Percentiles rank a stretch among this genome's conserved stretches.
Evolutionary conservation across 2,797 vertebrate species (phyloP).

Genomic region (Clarias platycephalus): DNA sequence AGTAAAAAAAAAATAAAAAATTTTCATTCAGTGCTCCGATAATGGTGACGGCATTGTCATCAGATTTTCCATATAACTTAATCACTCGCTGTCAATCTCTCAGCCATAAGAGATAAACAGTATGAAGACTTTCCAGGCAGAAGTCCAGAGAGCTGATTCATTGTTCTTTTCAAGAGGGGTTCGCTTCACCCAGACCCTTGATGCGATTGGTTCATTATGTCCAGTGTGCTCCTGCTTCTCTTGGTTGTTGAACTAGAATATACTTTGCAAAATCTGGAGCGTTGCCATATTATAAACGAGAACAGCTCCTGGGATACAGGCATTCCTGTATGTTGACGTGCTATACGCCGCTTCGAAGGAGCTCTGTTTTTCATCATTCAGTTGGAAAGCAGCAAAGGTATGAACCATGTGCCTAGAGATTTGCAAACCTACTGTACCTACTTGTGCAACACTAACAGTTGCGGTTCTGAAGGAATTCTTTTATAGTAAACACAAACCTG

Average conservation of each 20-base stretch:
- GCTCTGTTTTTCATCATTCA: neutral
- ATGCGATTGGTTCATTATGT: neutral
- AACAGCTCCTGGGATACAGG: neutral
- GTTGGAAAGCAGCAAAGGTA: neutral
- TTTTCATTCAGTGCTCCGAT: neutral
- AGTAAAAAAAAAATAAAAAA: too few relatives aligned
- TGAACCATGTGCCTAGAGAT: neutral
- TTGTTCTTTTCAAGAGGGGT: neutral
- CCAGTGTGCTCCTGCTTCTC: neutral
- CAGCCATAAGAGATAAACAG: neutral
- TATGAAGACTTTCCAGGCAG: neutral
- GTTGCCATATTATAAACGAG: neutral
- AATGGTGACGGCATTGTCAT: neutral
- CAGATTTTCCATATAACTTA: neutral
- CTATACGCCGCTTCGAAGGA: neutral
- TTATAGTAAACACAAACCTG: neutral
- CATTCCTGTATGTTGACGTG: neutral
- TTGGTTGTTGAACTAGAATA: neutral
- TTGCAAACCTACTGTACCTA: too few relatives aligned
- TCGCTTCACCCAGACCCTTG: neutral
- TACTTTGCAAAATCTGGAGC: neutral
- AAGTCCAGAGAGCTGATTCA: neutral
- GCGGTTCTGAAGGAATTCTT: neutral
- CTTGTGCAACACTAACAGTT: neutral
- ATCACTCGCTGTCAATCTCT: neutral